Base-by-base conservation (phyloP, 2,797 vertebrate species). In the Euthynnus affinis region DNA sequence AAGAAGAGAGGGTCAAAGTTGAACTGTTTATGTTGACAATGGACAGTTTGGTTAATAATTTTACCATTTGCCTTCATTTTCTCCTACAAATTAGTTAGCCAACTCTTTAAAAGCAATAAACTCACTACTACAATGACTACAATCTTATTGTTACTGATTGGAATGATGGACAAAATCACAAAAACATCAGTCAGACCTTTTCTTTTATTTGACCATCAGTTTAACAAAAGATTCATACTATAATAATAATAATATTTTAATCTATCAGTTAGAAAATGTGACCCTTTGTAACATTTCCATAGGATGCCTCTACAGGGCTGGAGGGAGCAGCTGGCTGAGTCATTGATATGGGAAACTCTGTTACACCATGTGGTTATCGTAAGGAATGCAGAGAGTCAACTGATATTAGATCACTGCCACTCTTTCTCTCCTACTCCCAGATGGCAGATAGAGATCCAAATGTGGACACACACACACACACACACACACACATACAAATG, bases 371-470 rank as follows among this genome's bases (percentile, higher is more conserved):
- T 86, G 81, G 70, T 76, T 67, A 52, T 53, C 53, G 70, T 80
- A 58, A 75, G 85, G 83, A 85, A 88, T 74, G 75, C 73, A 55
- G 46, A 65, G 64, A 73, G 82, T 76, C 81, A 79, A 78, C 51
- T 80, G 85, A 88, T 77, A 87, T 67, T 7, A 80, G 77, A 89
- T 88, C 71, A 66, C 68, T 70, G 78, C 23, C 64, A 57, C 40
- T 46, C 76, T 42, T 29, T 53, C 67, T 65, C 37, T 49, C 42
- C 49, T 40, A 0, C 13, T 55, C 62, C 59, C 62, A 62, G 66
- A 75, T 65, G 55, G 59, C 68, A 76, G 51, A 74, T 52, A 15
- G 77, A 74, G 17, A 51, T 49, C 56, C 34, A 53, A 60, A 65
- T 53, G 29, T 56, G 52, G 17, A 58, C 10, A 55, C 6, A 37